A percentile compares a stretch with the other conserved stretches of the same genome.
phyloP scores from a whole-genome alignment of 2,797 vertebrate species.

The Myotis pilosus region DNA sequence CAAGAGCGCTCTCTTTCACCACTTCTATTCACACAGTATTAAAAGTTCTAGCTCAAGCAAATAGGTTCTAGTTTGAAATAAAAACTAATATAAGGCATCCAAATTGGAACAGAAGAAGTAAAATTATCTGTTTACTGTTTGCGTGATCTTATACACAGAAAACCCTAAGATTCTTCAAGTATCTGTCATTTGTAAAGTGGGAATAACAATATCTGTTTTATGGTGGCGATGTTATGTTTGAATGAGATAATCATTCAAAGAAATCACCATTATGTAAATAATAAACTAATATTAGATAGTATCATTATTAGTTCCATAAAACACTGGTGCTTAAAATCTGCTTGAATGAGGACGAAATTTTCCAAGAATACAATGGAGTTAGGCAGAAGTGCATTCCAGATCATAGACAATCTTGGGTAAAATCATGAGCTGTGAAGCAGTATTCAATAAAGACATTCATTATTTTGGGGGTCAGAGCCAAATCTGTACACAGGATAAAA shows the following conservation, averaged over 20 bases:
- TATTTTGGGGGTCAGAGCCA: not conserved
- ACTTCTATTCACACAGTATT: not conserved
- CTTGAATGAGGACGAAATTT: not conserved
- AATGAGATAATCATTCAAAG: not conserved
- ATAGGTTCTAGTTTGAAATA: not conserved
- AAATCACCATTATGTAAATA: not conserved
- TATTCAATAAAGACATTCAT: not conserved
- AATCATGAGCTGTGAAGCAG: not conserved
- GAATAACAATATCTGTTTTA: not conserved
- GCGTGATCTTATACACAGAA: not conserved
- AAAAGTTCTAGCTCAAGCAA: not conserved
- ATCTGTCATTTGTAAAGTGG: not conserved
- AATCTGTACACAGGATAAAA: not conserved
- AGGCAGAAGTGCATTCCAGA: not conserved
- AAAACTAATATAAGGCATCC: not conserved
- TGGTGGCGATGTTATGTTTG: not conserved
- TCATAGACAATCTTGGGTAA: not conserved
- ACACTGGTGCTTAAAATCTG: not conserved
- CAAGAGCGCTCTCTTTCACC: not conserved
- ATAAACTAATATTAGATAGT: not conserved
- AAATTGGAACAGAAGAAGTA: not conserved
- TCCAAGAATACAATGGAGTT: not conserved
- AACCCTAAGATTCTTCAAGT: not conserved
- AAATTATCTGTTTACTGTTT: not conserved
- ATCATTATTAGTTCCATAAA: not conserved